phyloP scores from a whole-genome alignment of 2,888 invertebrate species.

The Athetis lepigone region DNA sequence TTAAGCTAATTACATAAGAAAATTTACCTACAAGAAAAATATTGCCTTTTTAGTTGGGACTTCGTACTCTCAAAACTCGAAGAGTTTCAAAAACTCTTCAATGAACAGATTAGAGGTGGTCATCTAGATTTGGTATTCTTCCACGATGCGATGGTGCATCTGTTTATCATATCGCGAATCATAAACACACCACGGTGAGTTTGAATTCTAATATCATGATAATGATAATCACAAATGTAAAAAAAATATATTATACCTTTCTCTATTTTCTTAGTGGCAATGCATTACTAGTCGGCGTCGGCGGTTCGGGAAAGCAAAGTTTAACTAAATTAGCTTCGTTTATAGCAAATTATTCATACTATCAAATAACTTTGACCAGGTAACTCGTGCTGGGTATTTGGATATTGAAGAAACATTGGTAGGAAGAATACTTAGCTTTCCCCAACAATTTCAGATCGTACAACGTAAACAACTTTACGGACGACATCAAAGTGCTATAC shows the following conservation, averaged over 20 bases:
- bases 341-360: constrained; percentile 95
- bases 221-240: no score
- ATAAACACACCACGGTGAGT: constrained; percentile 93
- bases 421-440: background rate
- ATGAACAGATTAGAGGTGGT: constrained; percentile 94
- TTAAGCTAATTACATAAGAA: no score
- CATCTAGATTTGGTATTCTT: constrained; percentile 96
- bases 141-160: constrained; percentile 95
- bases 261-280: constrained; percentile 90
- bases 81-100: constrained; percentile 93
- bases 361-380: constrained; percentile 96
- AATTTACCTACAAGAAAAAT: no score
- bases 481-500: constrained; percentile 96
- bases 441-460: constrained; percentile 90
- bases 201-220: background rate
- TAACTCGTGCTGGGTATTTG: no score
- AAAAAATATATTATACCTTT: no score
- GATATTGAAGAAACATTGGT: background rate
- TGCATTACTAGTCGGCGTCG: constrained; percentile 96
- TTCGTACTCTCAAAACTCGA: constrained; percentile 91
- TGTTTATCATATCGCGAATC: constrained; percentile 96
- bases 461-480: constrained; percentile 95
- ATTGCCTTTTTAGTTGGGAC: constrained; percentile 87
- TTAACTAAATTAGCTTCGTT: constrained; percentile 96
- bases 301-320: constrained; percentile 97